Conservation (phyloP, 2,113 vertebrate species). For the Callochromis pleurospilus region DNA sequence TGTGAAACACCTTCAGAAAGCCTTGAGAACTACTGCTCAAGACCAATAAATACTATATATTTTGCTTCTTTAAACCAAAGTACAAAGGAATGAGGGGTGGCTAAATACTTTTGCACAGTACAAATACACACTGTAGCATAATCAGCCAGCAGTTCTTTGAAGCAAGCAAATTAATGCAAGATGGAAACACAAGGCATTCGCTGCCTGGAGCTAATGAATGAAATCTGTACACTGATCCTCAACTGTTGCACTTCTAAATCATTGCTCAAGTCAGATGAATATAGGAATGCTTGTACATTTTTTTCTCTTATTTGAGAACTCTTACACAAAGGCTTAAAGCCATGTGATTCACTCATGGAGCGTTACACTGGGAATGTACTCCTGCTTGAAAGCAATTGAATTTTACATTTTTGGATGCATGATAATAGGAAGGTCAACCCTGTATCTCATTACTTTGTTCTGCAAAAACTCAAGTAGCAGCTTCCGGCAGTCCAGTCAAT, state of each 20-base stretch:
- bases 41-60: not conserved
- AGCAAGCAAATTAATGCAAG: not conserved
- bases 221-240: not conserved
- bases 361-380: not conserved
- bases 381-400: not conserved
- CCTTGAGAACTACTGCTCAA: not conserved
- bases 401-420: constrained; percentile 6
- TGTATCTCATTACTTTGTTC: not conserved
- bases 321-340: constrained; percentile 5
- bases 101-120: not conserved
- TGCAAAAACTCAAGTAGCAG: not conserved
- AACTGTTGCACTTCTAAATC: not conserved
- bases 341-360: constrained; percentile 9
- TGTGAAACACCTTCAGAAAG: not conserved
- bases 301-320: not conserved
- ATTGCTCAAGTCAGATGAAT: not conserved
- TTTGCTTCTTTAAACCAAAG: not conserved
- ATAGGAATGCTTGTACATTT: not conserved
- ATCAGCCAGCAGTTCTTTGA: not conserved
- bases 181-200: not conserved
- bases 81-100: not conserved
- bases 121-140: not conserved
- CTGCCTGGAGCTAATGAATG: not conserved
- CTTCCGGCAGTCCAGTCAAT: not conserved
- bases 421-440: constrained; percentile 5